These are phyloP conservation scores for Chelon auratus DNA, from an alignment of 2,797 vertebrate genomes.

Conservation along the genomic window DNA sequence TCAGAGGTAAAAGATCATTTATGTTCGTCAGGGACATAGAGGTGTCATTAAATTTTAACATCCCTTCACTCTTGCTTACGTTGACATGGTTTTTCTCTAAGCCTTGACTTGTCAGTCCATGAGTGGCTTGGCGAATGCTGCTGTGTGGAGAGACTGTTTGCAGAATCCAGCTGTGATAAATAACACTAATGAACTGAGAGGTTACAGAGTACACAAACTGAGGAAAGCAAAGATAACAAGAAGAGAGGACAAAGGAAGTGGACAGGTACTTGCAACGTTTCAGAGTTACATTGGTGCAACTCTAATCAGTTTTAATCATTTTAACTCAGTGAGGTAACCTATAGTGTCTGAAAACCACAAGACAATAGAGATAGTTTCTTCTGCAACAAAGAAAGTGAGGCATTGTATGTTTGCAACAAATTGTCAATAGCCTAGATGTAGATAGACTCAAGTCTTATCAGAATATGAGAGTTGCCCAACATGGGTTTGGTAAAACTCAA, in stretches of 20 bases:
- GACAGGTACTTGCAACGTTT: slow-evolving; percentile 21
- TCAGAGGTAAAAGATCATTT: slow-evolving; percentile 18
- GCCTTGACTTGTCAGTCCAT: slow-evolving; percentile 71
- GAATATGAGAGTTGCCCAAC: too few species aligned
- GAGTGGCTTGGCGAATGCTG: slow-evolving; percentile 78
- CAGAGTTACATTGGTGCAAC: slow-evolving; percentile 2
- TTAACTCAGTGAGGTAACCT: slow-evolving; percentile 1
- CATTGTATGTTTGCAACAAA: background rate
- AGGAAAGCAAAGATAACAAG: slow-evolving; percentile 41
- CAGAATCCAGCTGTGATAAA: slow-evolving; percentile 81
- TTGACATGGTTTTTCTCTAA: slow-evolving; percentile 54
- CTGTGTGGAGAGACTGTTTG: slow-evolving; percentile 79
- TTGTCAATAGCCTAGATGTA: too few species aligned
- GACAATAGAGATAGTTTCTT: background rate
- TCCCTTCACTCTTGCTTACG: slow-evolving; percentile 18
- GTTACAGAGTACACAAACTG: slow-evolving; percentile 70
- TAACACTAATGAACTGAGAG: slow-evolving; percentile 81
- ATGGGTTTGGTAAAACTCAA: too few species aligned
- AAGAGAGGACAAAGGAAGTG: slow-evolving; percentile 20
- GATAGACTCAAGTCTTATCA: too few species aligned
- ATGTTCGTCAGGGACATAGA: slow-evolving; percentile 32
- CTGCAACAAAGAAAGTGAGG: background rate
- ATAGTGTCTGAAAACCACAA: background rate
- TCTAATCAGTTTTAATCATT: background rate
- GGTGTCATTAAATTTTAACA: slow-evolving; percentile 25